phyloP scores from a whole-genome alignment of 2,113 vertebrate genomes.

The Suricata suricatta region DNA sequence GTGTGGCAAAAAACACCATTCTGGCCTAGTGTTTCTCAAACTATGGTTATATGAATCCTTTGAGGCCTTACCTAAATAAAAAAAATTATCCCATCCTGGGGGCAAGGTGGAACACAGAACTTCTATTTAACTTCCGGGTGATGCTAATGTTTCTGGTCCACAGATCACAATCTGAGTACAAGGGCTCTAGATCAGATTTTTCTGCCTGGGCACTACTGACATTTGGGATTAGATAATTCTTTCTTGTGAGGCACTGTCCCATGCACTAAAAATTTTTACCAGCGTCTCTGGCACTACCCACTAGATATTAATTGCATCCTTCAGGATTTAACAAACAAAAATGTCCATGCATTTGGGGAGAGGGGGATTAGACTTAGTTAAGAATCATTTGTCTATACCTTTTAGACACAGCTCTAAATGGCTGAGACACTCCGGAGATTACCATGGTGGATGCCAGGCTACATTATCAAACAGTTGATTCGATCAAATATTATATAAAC shows the following conservation, averaged over 20 bases:
- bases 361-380: neutral
- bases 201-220: neutral
- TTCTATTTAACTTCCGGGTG: neutral
- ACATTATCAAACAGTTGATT: neutral
- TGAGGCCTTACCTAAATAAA: neutral
- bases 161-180: neutral
- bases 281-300: neutral
- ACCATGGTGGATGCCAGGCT: neutral
- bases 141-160: neutral
- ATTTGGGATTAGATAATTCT: neutral
- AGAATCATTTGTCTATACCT: neutral
- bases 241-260: neutral
- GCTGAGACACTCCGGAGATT: neutral
- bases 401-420: neutral
- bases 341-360: neutral
- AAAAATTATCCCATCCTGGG: neutral
- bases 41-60: neutral
- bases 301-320: neutral
- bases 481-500: neutral
- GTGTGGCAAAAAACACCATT: neutral
- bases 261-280: neutral
- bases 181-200: neutral
- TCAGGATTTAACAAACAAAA: neutral
- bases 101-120: neutral
- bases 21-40: neutral